Base-by-base conservation (phyloP, 1,140 invertebrate species). In the Yoshiicerus persimilis region DNA sequence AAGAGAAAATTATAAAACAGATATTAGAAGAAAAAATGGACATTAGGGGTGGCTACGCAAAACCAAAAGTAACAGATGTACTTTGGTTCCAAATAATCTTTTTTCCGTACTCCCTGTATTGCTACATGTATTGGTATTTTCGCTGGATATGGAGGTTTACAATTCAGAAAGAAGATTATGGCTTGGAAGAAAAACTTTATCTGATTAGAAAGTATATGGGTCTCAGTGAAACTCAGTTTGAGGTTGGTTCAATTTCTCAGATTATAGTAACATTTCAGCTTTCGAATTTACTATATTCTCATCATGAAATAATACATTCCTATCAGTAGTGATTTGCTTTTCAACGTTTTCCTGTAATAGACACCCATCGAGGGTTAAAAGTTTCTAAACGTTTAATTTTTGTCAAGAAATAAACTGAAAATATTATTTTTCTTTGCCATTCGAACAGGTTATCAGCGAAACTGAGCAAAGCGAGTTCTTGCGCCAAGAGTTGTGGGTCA, bases 1-100 rank as follows among this genome's bases (percentile, higher is more conserved):
- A 96, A 91, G 96, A 98, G 93, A 94, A 70, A 95, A 93, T 97
- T 34, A 95, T 98, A 86, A 94, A 95, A 90, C 94, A 95, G 92
- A 95, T 98, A 13, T 95, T 98, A 87, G 96, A 96, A 93, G 95
- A 97, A 90, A 97, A 97, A 91, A 97, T 98, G 95, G 96, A 97
- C 92, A 97, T 98, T 39, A 95, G 93, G 93, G 97, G 97, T 5
- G 96, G 96, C 9, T 98, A 97, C 93, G 96, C 96, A 0, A 97
- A 96, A 92, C 96, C 96, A 9, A 94, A 94, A 86, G 92, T 96
- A 4, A 93, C 92, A 38, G 95, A 98, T 92, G 95, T 98, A 1
- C 92, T 98, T 11, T 97, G 96, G 95, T 93, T 97, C 85, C 96
- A 97, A 92, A 91, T 98, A 41, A 92, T 97, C 41, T 94, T 97